These are phyloP conservation scores for Drosophila funebris DNA, from an alignment of 1,140 invertebrate species.

Conservation along the genomic window DNA sequence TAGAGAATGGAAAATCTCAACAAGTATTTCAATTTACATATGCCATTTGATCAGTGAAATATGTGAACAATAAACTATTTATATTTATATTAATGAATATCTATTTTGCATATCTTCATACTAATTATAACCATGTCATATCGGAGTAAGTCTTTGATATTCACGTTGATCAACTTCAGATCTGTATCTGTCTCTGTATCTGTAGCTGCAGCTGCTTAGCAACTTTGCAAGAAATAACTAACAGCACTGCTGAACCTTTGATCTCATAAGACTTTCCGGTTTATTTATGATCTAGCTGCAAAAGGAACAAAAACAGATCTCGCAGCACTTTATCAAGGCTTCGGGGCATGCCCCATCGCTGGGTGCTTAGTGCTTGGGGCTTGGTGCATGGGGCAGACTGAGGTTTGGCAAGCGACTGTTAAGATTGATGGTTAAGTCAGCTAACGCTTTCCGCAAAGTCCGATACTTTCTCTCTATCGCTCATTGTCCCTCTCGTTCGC, in stretches of 20 bases:
- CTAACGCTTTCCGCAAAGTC: slow-evolving; percentile 7
- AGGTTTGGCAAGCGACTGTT: background rate
- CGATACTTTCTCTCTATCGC: background rate
- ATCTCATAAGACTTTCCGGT: background rate
- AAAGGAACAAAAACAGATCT: slow-evolving; percentile 17
- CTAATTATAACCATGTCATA: too few species aligned
- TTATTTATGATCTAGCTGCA: slow-evolving; percentile 29
- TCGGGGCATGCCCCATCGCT: background rate
- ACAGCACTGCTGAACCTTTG: slow-evolving; percentile 8
- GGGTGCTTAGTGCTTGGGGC: background rate
- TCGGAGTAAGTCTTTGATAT: background rate
- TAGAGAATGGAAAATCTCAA: too few species aligned
- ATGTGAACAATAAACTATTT: too few species aligned
- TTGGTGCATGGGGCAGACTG: background rate
- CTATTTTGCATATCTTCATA: too few species aligned
- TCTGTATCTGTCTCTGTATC: background rate
- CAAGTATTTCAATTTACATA: too few species aligned
- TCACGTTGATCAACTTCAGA: background rate
- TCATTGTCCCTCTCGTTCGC: background rate
- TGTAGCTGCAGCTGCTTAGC: background rate
- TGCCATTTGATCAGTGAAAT: too few species aligned
- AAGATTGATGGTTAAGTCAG: background rate
- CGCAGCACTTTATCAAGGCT: slow-evolving; percentile 24
- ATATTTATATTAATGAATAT: too few species aligned
- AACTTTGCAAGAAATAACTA: background rate